Base-by-base conservation (phyloP, 2,797 vertebrate species). In the Rhynchonycteris naso region DNA sequence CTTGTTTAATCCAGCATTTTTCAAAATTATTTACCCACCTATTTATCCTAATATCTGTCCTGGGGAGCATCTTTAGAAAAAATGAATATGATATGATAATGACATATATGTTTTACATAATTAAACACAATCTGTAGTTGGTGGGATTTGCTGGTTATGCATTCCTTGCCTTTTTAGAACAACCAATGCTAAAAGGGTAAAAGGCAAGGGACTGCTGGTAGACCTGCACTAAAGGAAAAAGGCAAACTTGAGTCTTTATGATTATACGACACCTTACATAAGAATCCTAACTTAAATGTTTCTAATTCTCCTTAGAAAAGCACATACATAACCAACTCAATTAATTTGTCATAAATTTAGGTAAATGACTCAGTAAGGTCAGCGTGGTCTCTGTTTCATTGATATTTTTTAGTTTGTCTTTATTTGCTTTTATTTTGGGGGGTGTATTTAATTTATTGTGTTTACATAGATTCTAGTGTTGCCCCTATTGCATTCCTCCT, bases 301-400 rank as follows among this genome's bases (percentile, higher is more conserved):
- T 84, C 30, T 58, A 38, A 6, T 94, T 33, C 16, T 85, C 54
- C 90, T 92, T 61, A 90, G 28, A 79, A 94, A 86, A 66, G 16
- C 7, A 11, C 26, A 50, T 59, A 38, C 59, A 94, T 75, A 75
- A 69, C n/a, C 72, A 78, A n/a, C 78, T 78, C 28, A 91, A 56
- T n/a, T 68, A 63, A 50, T 88, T 74, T 85, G 24, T 85, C 35
- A 79, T 47, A 69, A 65, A 79, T 75, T 58, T 83, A 5, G 16
- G n/a, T 81, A 75, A 80, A 54, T 69, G 19, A 76, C 18, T 81
- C 35, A 76, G 35, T 54, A 50, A 72, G 26, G 19, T 75, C n/a
- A 79, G 58, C n/a, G 47, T 74, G 24, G 18, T 90, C 21, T 94
- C 71, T 65, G 4, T 75, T 38, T 88, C 56, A 56, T 9, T 65